Conservation (phyloP, 2,888 invertebrate genomes). For the Rhagophthalmus giganteus region DNA sequence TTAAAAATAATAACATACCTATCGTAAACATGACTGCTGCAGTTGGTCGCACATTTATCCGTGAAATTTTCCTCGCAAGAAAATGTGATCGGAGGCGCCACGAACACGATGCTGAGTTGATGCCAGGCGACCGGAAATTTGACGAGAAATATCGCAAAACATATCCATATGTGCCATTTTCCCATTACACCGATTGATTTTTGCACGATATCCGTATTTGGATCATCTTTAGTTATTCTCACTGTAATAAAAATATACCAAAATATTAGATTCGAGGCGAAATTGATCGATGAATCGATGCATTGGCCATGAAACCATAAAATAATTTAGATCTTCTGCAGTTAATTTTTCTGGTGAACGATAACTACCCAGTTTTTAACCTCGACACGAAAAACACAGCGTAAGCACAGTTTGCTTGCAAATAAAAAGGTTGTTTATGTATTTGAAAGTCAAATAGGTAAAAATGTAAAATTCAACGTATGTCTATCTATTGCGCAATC, state of each 20-base stretch:
- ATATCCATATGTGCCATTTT: constrained; percentile 62
- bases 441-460: no score
- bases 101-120: constrained; percentile 64
- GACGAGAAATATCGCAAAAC: constrained; percentile 57
- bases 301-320: no score
- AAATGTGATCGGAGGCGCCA: constrained; percentile 64
- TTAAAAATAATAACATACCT: constrained; percentile 5
- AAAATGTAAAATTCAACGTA: no score
- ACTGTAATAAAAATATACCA: constrained; percentile 21
- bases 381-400: no score
- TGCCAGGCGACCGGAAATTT: constrained; percentile 66
- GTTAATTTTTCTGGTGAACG: no score
- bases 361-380: no score
- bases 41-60: constrained; percentile 1
- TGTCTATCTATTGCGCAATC: no score
- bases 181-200: constrained; percentile 73
- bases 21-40: constrained; percentile 1
- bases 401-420: no score
- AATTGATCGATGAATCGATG: no score
- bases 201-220: constrained; percentile 64
- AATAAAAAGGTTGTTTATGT: no score
- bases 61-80: constrained; percentile 54
- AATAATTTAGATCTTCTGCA: no score
- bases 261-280: no score
- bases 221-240: constrained; percentile 2